Evolutionary conservation across 2,113 vertebrate genomes (phyloP).

Genomic region (Rhynchopsitta pachyrhyncha): DNA sequence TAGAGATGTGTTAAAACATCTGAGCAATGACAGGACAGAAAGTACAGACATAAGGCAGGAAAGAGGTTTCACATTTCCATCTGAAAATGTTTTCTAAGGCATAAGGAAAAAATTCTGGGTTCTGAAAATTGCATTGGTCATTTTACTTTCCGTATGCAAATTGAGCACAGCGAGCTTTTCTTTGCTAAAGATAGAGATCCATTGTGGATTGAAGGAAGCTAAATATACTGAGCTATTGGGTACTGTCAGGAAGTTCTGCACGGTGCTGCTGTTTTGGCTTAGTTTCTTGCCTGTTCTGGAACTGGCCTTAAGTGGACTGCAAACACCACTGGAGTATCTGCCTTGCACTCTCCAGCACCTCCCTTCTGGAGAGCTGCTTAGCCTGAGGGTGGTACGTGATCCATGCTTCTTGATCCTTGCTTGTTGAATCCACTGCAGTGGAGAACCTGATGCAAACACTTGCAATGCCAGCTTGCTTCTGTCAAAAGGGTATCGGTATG

Average conservation of each 20-base stretch:
- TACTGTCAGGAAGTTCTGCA: not conserved
- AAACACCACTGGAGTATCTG: accelerated
- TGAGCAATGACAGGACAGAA: not conserved
- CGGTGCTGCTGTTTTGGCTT: not conserved
- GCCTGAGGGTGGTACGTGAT: not conserved
- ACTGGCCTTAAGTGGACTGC: not conserved
- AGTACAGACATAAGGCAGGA: not conserved
- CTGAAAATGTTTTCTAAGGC: not conserved
- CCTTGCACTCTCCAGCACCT: not conserved
- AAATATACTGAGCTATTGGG: not conserved
- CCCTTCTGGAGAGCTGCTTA: not conserved
- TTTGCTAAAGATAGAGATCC: not conserved
- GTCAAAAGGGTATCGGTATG: not conserved
- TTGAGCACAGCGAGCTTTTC: not conserved
- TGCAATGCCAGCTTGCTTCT: not conserved
- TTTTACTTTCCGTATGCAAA: not conserved
- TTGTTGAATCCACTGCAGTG: not conserved
- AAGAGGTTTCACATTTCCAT: not conserved
- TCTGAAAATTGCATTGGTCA: not conserved
- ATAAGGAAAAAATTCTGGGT: not conserved
- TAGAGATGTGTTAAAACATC: not conserved
- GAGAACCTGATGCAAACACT: not conserved
- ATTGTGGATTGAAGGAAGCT: not conserved
- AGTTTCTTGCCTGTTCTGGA: not conserved
- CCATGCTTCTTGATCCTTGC: not conserved